Evolutionary conservation across 1,140 invertebrate genomes (phyloP).

Genomic region (Drosophila pandora): DNA sequence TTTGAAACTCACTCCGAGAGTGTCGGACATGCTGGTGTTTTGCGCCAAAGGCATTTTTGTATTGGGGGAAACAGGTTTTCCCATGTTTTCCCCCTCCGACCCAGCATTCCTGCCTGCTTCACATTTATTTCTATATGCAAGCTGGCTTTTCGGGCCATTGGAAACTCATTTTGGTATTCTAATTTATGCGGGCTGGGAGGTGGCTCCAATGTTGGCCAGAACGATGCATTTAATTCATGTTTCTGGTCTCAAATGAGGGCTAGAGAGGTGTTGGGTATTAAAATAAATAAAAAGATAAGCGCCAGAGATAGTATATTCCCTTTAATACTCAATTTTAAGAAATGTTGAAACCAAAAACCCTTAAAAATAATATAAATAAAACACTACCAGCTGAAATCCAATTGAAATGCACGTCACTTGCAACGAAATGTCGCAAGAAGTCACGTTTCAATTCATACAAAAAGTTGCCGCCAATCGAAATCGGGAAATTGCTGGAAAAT

Average conservation of each 20-base stretch:
- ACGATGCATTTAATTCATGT: constrained; percentile 70
- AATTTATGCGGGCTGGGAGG: constrained; percentile 73
- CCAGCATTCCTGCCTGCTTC: constrained; percentile 42
- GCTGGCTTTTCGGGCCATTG: constrained; percentile 45
- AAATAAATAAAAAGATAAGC: constrained; percentile 41
- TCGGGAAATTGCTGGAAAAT: constrained; percentile 18
- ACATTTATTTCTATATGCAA: constrained; percentile 9
- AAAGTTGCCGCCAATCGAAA: constrained; percentile 69
- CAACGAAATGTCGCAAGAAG: constrained; percentile 48
- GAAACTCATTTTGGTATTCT: constrained; percentile 66
- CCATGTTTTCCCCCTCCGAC: constrained; percentile 40
- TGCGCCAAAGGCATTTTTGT: constrained; percentile 33
- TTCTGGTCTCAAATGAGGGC: constrained; percentile 30
- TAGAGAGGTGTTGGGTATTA: constrained; percentile 34
- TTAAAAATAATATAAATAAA: constrained; percentile 9
- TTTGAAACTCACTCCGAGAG: constrained; percentile 66
- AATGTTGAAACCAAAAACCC: constrained; percentile 14
- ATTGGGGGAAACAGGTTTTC: constrained; percentile 58
- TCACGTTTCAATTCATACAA: constrained; percentile 57
- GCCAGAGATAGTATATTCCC: constrained; percentile 7
- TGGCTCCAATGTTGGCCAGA: constrained; percentile 59
- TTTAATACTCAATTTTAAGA: too few species aligned
- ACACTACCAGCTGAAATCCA: constrained; percentile 9
- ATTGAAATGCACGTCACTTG: constrained; percentile 72
- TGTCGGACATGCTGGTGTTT: constrained; percentile 72